These are phyloP conservation scores for Myopa tessellatipennis DNA, from an alignment of 2,888 invertebrate species.

Conservation along the genomic window DNA sequence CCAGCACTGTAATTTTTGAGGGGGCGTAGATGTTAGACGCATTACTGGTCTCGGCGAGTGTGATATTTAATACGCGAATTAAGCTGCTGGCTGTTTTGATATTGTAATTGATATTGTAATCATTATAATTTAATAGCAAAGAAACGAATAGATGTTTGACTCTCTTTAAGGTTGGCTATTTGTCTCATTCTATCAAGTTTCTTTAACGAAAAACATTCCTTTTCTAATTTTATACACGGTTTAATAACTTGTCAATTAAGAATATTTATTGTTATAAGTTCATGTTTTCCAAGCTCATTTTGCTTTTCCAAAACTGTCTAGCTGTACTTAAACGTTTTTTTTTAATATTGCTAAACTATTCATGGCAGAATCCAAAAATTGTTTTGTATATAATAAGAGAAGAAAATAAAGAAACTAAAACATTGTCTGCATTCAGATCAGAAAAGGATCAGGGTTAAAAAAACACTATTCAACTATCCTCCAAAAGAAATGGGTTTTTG, in stretches of 20 bases:
- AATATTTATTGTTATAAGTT: not conserved
- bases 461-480: too few species aligned
- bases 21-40: not conserved
- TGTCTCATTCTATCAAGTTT: not conserved
- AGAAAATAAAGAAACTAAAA: not conserved
- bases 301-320: not conserved
- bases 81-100: too few species aligned
- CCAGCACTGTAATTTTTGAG: not conserved
- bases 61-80: too few species aligned
- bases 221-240: not conserved
- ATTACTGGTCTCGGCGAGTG: too few species aligned
- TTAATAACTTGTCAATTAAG: not conserved
- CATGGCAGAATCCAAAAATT: too few species aligned
- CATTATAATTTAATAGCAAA: too few species aligned
- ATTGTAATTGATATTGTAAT: too few species aligned
- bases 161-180: not conserved
- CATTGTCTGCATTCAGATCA: not conserved
- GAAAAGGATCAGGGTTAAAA: not conserved
- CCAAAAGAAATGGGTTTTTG: too few species aligned
- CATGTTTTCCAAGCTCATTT: not conserved
- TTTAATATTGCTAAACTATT: too few species aligned
- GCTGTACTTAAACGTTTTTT: too few species aligned
- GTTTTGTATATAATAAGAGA: constrained; percentile 12
- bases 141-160: too few species aligned
- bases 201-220: not conserved